Percentiles rank a stretch among this genome's conserved stretches.
phyloP scores from a whole-genome alignment of 2,888 invertebrate species.

The Pseudococcus viburni region DNA sequence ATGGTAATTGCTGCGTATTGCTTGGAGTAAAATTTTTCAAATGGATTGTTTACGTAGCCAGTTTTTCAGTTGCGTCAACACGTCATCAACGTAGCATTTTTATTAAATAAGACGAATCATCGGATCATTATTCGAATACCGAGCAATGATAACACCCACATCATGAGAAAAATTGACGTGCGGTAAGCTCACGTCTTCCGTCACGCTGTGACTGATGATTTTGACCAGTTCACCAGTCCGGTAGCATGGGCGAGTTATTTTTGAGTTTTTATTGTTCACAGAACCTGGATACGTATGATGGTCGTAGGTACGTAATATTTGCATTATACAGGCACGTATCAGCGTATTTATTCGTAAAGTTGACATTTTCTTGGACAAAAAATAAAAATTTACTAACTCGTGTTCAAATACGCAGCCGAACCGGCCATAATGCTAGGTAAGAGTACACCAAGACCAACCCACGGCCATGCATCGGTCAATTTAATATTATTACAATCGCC shows the following conservation, averaged over 20 bases:
- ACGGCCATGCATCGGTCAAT: conserved; percentile 41
- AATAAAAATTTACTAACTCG: background rate
- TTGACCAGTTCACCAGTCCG: background rate
- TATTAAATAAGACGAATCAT: conserved; percentile 8
- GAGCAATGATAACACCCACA: background rate
- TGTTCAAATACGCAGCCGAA: background rate
- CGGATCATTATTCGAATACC: background rate
- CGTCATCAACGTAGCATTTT: background rate
- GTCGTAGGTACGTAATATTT: too few relatives aligned
- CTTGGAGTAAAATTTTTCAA: background rate
- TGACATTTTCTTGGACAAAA: background rate
- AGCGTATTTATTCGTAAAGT: background rate
- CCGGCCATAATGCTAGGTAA: too few relatives aligned
- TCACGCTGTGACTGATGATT: conserved; percentile 12
- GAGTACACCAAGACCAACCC: background rate
- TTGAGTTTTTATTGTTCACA: background rate
- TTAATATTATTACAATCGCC: conserved; percentile 50
- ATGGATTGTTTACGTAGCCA: conserved; percentile 7
- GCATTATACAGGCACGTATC: background rate
- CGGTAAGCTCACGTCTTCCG: background rate
- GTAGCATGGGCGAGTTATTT: background rate
- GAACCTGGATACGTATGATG: background rate
- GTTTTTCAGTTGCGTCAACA: conserved; percentile 16
- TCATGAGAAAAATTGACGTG: background rate
- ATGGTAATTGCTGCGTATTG: conserved; percentile 11